phyloP scores from a whole-genome alignment of 2,797 vertebrate genomes.

The Sarcophilus harrisii region DNA sequence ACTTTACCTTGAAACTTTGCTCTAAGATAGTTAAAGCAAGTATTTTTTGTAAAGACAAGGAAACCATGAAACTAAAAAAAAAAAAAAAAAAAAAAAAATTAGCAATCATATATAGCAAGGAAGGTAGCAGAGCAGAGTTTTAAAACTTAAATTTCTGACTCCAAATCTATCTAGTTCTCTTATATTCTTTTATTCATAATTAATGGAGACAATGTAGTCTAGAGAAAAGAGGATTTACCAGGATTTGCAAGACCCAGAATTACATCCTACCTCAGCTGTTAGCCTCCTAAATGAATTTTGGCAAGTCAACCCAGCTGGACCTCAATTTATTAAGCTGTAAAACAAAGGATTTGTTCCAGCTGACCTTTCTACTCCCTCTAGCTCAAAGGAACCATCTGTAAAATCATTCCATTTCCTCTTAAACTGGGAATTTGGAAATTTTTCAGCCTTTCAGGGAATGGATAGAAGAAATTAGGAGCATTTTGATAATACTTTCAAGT shows the following conservation, averaged over 20 bases:
- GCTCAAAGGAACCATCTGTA: not conserved
- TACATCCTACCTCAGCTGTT: not conserved
- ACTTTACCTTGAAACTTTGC: not conserved
- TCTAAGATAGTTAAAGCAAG: not conserved
- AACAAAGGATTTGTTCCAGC: not conserved
- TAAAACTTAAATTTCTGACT: not conserved
- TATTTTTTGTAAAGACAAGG: not conserved
- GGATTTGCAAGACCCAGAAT: not conserved
- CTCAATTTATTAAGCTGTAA: not conserved
- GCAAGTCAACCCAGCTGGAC: not conserved
- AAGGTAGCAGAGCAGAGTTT: not conserved
- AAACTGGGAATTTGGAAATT: not conserved
- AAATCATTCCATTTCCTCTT: not conserved
- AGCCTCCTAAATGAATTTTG: not conserved
- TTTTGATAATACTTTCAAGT: not conserved
- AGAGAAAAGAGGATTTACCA: not conserved
- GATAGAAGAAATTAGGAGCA: not conserved
- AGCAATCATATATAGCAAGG: not conserved
- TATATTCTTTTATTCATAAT: not conserved
- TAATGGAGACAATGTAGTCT: not conserved
- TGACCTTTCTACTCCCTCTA: not conserved
- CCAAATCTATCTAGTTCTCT: not conserved
- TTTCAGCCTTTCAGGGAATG: not conserved
- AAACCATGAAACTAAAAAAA: not conserved
- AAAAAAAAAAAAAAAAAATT: too few species aligned